phyloP scores from a whole-genome alignment of 2,113 vertebrate genomes.

The Melanerpes formicivorus region DNA sequence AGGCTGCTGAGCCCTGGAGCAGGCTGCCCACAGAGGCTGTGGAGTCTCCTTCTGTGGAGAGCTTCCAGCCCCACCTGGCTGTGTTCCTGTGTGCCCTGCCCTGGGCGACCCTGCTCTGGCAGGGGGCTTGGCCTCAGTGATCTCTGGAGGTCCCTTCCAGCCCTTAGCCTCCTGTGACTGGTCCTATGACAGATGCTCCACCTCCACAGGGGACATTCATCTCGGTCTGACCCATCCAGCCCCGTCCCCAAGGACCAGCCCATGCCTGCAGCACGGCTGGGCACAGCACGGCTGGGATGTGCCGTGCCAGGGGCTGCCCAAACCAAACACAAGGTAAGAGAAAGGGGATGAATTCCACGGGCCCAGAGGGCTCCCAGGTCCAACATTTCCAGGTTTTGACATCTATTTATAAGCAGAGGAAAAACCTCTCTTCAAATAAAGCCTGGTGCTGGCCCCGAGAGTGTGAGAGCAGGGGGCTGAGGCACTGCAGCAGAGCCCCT shows the following conservation, averaged over 20 bases:
- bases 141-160: too few relatives aligned
- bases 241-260: fast-evolving
- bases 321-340: not conserved
- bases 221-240: not conserved
- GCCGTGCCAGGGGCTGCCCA: not conserved
- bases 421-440: conserved; percentile 4
- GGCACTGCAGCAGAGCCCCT: not conserved
- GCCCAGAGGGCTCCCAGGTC: not conserved
- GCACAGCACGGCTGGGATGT: not conserved
- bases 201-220: fast-evolving
- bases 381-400: not conserved
- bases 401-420: not conserved
- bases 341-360: not conserved
- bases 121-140: too few relatives aligned
- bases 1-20: too few relatives aligned
- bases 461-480: conserved; percentile 15
- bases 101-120: too few relatives aligned
- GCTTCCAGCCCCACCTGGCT: too few relatives aligned
- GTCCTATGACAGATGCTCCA: fast-evolving
- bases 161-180: too few relatives aligned
- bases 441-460: not conserved
- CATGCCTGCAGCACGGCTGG: fast-evolving
- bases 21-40: too few relatives aligned
- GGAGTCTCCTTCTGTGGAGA: too few relatives aligned
- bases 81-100: too few relatives aligned